phyloP scores from a whole-genome alignment of 2,888 invertebrate species.

The Caenorhabditis afra region DNA sequence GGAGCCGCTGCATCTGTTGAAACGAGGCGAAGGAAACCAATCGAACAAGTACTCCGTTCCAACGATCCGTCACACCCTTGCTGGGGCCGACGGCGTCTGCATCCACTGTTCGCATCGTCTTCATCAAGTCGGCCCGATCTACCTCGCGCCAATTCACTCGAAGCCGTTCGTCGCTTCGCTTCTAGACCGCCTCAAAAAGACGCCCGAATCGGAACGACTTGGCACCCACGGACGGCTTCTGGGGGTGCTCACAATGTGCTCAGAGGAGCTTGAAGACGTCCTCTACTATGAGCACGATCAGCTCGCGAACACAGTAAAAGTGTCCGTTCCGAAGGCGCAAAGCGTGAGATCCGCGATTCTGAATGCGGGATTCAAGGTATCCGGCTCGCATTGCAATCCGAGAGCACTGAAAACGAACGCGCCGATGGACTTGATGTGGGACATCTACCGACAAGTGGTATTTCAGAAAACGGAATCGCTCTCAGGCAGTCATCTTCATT shows the following conservation, averaged over 20 bases:
- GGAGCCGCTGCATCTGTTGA: constrained; percentile 87
- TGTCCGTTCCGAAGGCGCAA: constrained; percentile 76
- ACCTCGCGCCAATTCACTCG: constrained; percentile 91
- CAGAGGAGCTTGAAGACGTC: constrained; percentile 86
- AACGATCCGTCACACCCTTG: constrained; percentile 32
- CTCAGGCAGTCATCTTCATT: not conserved
- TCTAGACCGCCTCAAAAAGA: constrained; percentile 81
- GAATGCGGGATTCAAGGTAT: constrained; percentile 89
- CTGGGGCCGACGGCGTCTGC: constrained; percentile 66
- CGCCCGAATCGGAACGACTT: constrained; percentile 82
- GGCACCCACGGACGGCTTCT: constrained; percentile 87
- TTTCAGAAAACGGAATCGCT: no score
- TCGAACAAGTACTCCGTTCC: constrained; percentile 48
- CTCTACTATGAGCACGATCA: constrained; percentile 91
- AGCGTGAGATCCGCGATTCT: constrained; percentile 89
- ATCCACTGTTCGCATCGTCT: constrained; percentile 74
- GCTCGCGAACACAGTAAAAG: constrained; percentile 85
- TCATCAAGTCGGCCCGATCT: constrained; percentile 94
- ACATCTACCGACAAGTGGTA: constrained; percentile 88
- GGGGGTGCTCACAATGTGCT: constrained; percentile 89
- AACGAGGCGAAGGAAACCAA: constrained; percentile 28
- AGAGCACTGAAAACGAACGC: constrained; percentile 94
- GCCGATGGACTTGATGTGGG: constrained; percentile 91
- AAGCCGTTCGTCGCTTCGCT: constrained; percentile 87
- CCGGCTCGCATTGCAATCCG: constrained; percentile 91